Evolutionary conservation across 2,113 vertebrate species (phyloP).

Genomic region (Vidua macroura): DNA sequence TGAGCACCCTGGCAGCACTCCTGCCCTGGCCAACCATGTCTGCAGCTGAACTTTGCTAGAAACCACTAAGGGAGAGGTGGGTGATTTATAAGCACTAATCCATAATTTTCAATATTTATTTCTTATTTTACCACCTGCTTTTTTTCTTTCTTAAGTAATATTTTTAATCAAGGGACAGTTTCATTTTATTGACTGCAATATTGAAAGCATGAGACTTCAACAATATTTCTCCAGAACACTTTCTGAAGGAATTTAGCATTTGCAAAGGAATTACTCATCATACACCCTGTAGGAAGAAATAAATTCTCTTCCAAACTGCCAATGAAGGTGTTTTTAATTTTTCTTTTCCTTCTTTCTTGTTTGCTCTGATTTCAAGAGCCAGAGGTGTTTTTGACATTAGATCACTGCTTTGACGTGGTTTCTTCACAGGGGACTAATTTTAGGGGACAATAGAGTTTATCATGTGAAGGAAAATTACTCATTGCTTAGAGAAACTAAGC

Average conservation of each 20-base stretch:
- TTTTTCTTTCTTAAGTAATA: neutral
- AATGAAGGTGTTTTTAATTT: neutral
- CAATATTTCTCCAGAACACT: neutral
- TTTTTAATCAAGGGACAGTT: neutral
- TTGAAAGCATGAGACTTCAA: neutral
- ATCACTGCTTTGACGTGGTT: conserved; percentile 46
- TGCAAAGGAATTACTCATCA: conserved; percentile 49
- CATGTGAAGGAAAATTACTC: conserved; percentile 30
- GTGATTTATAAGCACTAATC: neutral
- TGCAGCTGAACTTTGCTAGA: neutral
- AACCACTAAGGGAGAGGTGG: neutral
- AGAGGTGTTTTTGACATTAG: conserved; percentile 39
- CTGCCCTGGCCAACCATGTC: neutral
- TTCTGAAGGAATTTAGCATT: conserved; percentile 31
- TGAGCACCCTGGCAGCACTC: neutral
- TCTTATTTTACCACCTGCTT: neutral
- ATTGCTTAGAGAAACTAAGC: conserved; percentile 21
- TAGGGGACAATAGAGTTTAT: conserved; percentile 35
- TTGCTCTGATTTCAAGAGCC: conserved; percentile 25
- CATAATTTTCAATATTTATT: neutral
- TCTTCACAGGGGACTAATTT: conserved; percentile 49
- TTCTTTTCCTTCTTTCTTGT: neutral
- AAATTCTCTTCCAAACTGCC: conserved; percentile 29
- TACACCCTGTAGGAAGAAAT: conserved; percentile 25
- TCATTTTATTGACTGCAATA: neutral